phyloP scores from a whole-genome alignment of 2,797 vertebrate genomes.

The Phoeniculus purpureus region DNA sequence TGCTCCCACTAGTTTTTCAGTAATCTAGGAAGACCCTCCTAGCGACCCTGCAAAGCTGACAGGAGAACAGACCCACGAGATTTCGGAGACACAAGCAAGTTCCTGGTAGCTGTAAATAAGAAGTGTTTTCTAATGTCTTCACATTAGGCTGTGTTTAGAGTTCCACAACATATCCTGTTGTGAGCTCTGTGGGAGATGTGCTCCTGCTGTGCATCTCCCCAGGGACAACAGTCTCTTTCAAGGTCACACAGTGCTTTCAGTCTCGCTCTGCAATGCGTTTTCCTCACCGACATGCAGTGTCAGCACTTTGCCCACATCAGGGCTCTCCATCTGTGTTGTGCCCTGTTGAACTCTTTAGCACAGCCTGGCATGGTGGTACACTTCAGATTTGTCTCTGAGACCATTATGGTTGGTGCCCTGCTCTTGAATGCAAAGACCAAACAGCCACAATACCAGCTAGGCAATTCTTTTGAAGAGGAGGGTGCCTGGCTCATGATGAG shows the following conservation, averaged over 20 bases:
- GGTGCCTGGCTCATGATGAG: background rate
- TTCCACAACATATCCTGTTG: background rate
- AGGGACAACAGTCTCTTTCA: background rate
- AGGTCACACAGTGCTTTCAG: background rate
- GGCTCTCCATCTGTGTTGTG: background rate
- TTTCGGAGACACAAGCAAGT: background rate
- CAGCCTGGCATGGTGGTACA: background rate
- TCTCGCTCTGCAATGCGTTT: background rate
- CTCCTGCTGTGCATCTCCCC: background rate
- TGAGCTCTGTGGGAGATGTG: background rate
- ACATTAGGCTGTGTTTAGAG: background rate
- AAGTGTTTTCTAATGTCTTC: background rate
- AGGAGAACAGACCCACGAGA: background rate
- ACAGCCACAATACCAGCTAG: background rate
- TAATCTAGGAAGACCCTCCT: background rate
- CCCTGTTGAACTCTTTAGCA: background rate
- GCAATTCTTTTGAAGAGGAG: background rate
- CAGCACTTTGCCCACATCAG: background rate
- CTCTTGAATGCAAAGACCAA: background rate
- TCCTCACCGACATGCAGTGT: background rate
- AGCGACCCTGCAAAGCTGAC: background rate
- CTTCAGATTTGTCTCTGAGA: background rate
- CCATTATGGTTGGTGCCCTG: background rate
- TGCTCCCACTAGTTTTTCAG: background rate
- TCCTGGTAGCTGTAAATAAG: constrained; percentile 19